phyloP scores from a whole-genome alignment of 2,113 vertebrate species.

The Aix galericulata region DNA sequence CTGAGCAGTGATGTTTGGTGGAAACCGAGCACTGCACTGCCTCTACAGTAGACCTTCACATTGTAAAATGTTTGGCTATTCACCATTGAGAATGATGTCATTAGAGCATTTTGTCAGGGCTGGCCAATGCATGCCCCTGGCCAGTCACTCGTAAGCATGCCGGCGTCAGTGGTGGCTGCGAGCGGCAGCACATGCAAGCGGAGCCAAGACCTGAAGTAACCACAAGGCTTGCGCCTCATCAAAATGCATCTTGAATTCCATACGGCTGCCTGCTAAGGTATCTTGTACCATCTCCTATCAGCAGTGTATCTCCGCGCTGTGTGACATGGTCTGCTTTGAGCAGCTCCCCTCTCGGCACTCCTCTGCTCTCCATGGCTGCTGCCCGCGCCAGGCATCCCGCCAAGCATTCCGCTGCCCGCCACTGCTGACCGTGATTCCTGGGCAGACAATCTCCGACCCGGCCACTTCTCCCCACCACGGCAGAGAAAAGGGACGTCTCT shows the following conservation, averaged over 20 bases:
- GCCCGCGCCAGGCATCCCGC: too few species aligned
- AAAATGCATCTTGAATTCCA: constrained; percentile 56
- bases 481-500: constrained; percentile 77
- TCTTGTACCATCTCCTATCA: constrained; percentile 79
- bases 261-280: constrained; percentile 51
- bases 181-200: neutral
- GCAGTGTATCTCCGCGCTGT: constrained; percentile 77
- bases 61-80: neutral
- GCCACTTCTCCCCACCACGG: constrained; percentile 68
- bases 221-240: constrained; percentile 4
- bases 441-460: constrained; percentile 79
- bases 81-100: neutral
- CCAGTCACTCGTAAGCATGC: neutral
- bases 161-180: neutral
- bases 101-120: neutral
- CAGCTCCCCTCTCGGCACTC: constrained; percentile 59
- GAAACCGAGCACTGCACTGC: neutral
- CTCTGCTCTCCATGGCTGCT: constrained; percentile 74
- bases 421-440: constrained; percentile 71
- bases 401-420: constrained; percentile 62
- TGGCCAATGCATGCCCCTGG: neutral
- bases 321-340: constrained; percentile 73
- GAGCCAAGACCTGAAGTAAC: neutral
- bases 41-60: neutral
- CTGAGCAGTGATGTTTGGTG: neutral